Evolutionary conservation across 1,140 invertebrate species (phyloP).

Genomic region (Glomeris maerens): DNA sequence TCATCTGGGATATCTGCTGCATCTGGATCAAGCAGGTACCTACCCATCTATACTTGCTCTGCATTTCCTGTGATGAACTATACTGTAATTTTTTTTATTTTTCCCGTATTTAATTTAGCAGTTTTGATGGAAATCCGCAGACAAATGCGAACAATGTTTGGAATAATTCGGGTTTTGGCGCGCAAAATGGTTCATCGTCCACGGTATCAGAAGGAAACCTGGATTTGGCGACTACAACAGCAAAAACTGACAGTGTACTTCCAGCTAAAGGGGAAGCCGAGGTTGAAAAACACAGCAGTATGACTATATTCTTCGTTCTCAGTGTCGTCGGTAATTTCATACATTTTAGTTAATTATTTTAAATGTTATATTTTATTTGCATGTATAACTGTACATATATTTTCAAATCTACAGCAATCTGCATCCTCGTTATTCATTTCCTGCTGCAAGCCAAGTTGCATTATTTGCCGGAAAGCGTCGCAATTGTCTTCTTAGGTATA

Average conservation of each 20-base stretch:
- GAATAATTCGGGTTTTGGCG: no score
- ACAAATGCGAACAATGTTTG: no score
- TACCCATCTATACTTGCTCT: no score
- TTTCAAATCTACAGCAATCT: constrained; percentile 46
- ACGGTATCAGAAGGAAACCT: no score
- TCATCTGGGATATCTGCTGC: no score
- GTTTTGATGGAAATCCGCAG: no score
- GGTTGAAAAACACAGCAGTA: constrained; percentile 88
- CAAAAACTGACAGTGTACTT: constrained; percentile 44
- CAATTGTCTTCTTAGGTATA: constrained; percentile 77
- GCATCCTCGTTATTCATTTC: constrained; percentile 84
- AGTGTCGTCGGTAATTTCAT: constrained; percentile 53
- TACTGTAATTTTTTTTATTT: no score
- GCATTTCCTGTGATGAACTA: no score
- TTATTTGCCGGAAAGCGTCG: constrained; percentile 91
- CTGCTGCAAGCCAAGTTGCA: constrained; percentile 91
- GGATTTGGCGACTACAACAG: background rate
- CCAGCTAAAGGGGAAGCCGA: constrained; percentile 77
- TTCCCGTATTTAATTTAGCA: no score
- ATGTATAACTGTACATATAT: constrained; percentile 6
- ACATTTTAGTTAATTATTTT: constrained; percentile 1
- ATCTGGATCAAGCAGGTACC: no score
- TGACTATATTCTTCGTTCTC: constrained; percentile 92
- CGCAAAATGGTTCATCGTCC: no score
- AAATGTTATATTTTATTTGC: background rate